Evolutionary conservation across 1,140 invertebrate genomes (phyloP), one percentile per base, ranked within the genome.

Genomic region (Pogonus chalceus): DNA sequence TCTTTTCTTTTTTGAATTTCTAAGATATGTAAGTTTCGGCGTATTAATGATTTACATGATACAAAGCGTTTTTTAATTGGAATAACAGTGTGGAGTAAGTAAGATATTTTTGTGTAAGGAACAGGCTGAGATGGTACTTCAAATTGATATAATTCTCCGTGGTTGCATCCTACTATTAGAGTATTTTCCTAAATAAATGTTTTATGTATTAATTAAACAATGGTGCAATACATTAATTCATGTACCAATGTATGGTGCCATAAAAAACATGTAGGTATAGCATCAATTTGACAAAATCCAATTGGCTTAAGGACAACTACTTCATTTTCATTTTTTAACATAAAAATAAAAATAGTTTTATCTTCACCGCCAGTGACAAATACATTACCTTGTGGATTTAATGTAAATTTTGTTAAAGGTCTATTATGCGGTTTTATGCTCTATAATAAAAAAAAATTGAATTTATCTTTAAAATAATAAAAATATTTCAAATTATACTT

Each of bases 361-460:
- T 88, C 85, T 49, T 79, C 72, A 52, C 79, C 75, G 7, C 79
- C 81, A 0, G 78, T 83, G 0, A 86, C 71, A 0, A 88, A 58
- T 46, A 85, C 37, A 0, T 65, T 76, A 51, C 76, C 70, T 57
- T 61, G 61, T 2, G 55, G 58, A 59, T 85, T 85, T 2, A 84
- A 67, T 2, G 73, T 72, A 64, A 87, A 76, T 46, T 70, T 68
- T 0, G 73, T 81, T n/a, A 88, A 70, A 1, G 73, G 60, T 54
- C 72, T 75, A 1, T 72, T 78, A 62, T 88, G 85, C 0, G 83
- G 82, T 67, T 85, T 87, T 2, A 79, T 62, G 0, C 77, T 68
- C 72, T 83, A 72, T 22, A 79, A 59, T 9, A 55, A 48, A 46
- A 55, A 24, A n/a, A 53, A 60, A 14, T n/a, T 37, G 4, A 35